Evolutionary conservation across 1,140 invertebrate species (phyloP).

Genomic region (Oscheius sp.): DNA sequence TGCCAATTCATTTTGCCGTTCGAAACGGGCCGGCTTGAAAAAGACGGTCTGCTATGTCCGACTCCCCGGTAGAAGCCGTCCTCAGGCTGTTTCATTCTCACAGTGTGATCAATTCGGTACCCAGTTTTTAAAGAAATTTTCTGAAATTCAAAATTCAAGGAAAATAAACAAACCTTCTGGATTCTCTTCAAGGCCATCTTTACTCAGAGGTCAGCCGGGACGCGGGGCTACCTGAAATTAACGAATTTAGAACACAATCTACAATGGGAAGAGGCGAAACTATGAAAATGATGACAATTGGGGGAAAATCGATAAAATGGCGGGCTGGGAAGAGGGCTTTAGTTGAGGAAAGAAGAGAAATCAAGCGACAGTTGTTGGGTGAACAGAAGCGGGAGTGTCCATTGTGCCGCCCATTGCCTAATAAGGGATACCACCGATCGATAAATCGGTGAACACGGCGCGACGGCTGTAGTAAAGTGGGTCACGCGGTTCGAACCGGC

Average conservation of each 20-base stretch:
- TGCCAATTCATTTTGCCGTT: too few relatives aligned
- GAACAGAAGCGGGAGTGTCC: too few relatives aligned
- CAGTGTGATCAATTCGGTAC: too few relatives aligned
- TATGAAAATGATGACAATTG: background rate
- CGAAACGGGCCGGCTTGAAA: too few relatives aligned
- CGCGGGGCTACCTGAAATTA: background rate
- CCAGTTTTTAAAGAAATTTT: background rate
- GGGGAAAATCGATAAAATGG: background rate
- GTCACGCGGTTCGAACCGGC: background rate
- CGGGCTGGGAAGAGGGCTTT: background rate
- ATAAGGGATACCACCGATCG: too few relatives aligned
- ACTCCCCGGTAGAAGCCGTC: too few relatives aligned
- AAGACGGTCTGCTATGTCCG: too few relatives aligned
- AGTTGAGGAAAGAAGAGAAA: background rate
- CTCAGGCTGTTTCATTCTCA: too few relatives aligned
- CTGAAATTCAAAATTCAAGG: background rate
- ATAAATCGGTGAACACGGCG: too few relatives aligned
- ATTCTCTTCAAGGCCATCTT: conserved; percentile 45
- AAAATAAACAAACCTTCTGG: conserved; percentile 36
- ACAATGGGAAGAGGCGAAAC: background rate
- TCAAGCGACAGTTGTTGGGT: too few relatives aligned
- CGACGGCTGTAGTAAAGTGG: background rate
- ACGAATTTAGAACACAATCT: background rate
- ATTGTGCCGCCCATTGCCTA: too few relatives aligned
- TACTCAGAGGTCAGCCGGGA: background rate